Evolutionary conservation across 2,113 vertebrate genomes (phyloP), one percentile per base, ranked within the genome.

Genomic region (Dendropsophus ebraccatus): DNA sequence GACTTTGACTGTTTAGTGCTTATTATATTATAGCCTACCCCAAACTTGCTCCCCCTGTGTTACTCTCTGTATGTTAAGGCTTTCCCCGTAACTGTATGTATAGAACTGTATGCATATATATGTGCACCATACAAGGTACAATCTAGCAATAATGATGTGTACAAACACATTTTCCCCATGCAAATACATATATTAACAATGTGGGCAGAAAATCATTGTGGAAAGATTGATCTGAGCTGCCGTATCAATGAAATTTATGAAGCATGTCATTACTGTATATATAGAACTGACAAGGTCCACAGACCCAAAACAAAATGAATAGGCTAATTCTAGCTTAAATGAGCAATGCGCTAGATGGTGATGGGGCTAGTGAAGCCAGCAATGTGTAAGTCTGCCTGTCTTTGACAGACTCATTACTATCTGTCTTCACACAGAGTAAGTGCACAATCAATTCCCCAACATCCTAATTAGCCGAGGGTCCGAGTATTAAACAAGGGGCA

Each of bases 181-280:
- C 69, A 49, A 35, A 81, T 62, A 73, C 50, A 87, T 87, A 87
- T 74, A 87, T 87, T 73, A 73, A 62, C 54, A 56, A 49, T 5
- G 41, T 47, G 85, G 78, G 76, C 67, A 72, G 50, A 81, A 87
- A 87, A 87, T 87, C 85, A 81, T 81, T 87, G 78, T 10, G 54
- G 52, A 25, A 60, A 87, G 41, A 87, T 87, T 81, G 85, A 87
- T 81, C 58, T 62, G 5, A 25, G 41, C 52, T 62, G 73, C 78
- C 25, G 85, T 87, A 87, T 87, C 85, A 87, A 87, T 87, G 74
- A 74, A 81, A 87, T 87, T 87, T 81, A 87, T 87, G 85, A 81
- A 87, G 85, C 85, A 74, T 87, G 78, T 87, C 85, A 87, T 87
- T 87, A 62, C 62, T 47, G 76, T 72, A 78, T 80, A 86, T 72